Percentiles rank a stretch among this genome's conserved stretches.
Evolutionary conservation across 37 sponge, comb jelly and placozoan species (phyloP).

Genomic region (Ephydatia muelleri): DNA sequence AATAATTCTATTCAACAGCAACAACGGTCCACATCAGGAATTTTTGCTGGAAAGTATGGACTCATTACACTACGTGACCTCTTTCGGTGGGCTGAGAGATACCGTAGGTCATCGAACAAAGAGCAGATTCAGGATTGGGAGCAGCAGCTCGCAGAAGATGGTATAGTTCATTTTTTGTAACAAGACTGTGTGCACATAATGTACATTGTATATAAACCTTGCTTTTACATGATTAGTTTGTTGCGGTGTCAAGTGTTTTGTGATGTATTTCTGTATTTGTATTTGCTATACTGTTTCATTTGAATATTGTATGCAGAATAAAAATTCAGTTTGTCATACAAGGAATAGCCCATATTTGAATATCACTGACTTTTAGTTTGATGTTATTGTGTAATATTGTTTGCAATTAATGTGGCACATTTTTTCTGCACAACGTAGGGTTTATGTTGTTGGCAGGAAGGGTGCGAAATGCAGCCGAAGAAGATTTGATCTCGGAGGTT

Average conservation of each 20-base stretch:
- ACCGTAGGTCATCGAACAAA: slow-evolving; percentile 44
- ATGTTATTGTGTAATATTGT: too few species aligned
- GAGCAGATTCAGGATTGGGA: slow-evolving; percentile 91
- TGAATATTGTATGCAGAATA: too few species aligned
- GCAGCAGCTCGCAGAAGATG: slow-evolving; percentile 96
- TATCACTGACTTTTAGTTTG: too few species aligned
- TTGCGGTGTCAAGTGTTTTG: too few species aligned
- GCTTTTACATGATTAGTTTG: too few species aligned
- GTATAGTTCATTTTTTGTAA: slow-evolving; percentile 41
- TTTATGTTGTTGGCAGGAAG: slow-evolving; percentile 92
- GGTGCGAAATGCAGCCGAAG: slow-evolving; percentile 67
- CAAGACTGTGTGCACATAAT: background rate
- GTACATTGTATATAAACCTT: background rate
- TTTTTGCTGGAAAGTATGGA: slow-evolving; percentile 98
- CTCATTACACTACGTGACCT: slow-evolving; percentile 94
- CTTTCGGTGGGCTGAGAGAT: slow-evolving; percentile 97
- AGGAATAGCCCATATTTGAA: too few species aligned
- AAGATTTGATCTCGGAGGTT: slow-evolving; percentile 58
- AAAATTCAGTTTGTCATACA: too few species aligned
- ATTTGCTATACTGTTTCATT: background rate
- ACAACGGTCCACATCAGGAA: slow-evolving; percentile 69
- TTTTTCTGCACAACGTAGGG: slow-evolving; percentile 36
- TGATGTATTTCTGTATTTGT: slow-evolving; percentile 3
- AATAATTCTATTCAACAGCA: slow-evolving; percentile 26
- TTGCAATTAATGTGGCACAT: background rate